Percentiles rank a stretch among this genome's conserved stretches.
Conservation (phyloP, 2,113 vertebrate species). For the Pituophis catenifer region DNA sequence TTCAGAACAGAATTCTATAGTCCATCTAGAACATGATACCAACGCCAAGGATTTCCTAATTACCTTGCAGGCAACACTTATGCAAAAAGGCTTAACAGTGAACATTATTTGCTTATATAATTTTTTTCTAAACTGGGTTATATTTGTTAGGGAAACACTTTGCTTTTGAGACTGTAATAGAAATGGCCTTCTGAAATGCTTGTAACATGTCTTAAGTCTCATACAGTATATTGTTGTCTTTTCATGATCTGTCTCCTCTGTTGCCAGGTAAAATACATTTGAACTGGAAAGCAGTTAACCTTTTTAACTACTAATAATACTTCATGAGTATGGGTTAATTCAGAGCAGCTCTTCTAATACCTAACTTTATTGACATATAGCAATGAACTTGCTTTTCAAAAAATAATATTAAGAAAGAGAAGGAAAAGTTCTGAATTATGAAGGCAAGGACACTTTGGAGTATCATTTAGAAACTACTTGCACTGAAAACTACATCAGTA, state of each 20-base stretch:
- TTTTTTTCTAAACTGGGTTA: neutral
- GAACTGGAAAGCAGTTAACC: slow-evolving; percentile 54
- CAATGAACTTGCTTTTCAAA: slow-evolving; percentile 10
- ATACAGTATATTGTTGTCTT: slow-evolving; percentile 7
- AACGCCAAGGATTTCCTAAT: neutral
- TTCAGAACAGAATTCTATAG: slow-evolving; percentile 17
- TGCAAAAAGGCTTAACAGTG: neutral
- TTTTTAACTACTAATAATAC: slow-evolving; percentile 53
- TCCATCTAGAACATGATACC: slow-evolving; percentile 30
- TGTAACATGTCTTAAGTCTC: slow-evolving; percentile 49
- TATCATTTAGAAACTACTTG: neutral
- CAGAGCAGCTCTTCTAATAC: slow-evolving; percentile 38
- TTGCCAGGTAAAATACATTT: slow-evolving; percentile 70
- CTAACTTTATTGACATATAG: slow-evolving; percentile 49
- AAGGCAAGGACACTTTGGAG: fast-evolving
- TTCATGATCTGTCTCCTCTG: slow-evolving; percentile 54
- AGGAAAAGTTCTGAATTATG: slow-evolving; percentile 3
- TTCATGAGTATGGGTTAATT: slow-evolving; percentile 48
- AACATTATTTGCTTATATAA: neutral
- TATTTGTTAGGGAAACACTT: slow-evolving; percentile 17
- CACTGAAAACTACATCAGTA: fast-evolving
- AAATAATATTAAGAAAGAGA: neutral
- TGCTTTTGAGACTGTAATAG: slow-evolving; percentile 6
- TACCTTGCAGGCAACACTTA: neutral
- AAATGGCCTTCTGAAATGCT: slow-evolving; percentile 60